These are phyloP conservation scores for Atrichornis clamosus DNA, from an alignment of 2,113 vertebrate genomes.

Conservation along the genomic window DNA sequence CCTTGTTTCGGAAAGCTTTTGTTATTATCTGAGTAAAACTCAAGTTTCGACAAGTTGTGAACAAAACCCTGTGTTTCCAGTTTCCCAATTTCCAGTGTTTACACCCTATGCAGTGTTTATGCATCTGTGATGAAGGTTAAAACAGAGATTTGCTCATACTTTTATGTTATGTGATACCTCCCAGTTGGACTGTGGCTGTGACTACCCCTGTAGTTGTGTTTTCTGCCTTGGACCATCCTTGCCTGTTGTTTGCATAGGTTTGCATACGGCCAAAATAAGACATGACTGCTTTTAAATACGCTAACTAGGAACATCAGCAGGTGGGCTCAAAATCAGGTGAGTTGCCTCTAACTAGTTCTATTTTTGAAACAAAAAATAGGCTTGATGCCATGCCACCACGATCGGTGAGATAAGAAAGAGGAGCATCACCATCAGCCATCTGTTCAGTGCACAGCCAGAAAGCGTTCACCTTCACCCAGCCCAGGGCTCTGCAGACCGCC, in stretches of 20 bases:
- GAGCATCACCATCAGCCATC: not conserved
- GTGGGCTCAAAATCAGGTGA: not conserved
- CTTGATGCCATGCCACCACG: not conserved
- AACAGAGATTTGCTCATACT: not conserved
- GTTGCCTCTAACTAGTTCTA: not conserved
- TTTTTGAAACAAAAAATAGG: not conserved
- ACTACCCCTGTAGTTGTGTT: not conserved
- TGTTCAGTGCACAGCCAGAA: not conserved
- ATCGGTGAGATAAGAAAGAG: not conserved
- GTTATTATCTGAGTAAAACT: not conserved
- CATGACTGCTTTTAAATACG: not conserved
- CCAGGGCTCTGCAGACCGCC: not conserved
- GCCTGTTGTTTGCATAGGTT: rapidly evolving
- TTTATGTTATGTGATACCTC: not conserved
- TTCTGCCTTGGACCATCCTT: rapidly evolving
- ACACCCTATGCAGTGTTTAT: not conserved
- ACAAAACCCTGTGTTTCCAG: not conserved
- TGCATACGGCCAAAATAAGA: not conserved
- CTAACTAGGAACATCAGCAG: not conserved
- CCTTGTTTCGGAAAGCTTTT: not conserved
- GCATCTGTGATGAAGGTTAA: not conserved
- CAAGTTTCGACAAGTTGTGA: not conserved
- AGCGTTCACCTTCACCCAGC: not conserved
- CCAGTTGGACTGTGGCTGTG: not conserved
- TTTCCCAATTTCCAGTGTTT: not conserved